Percentiles rank a stretch among this genome's conserved stretches.
These are phyloP conservation scores for Loripinus fragilis DNA, from an alignment of 2,888 invertebrate genomes.

Conservation along the genomic window DNA sequence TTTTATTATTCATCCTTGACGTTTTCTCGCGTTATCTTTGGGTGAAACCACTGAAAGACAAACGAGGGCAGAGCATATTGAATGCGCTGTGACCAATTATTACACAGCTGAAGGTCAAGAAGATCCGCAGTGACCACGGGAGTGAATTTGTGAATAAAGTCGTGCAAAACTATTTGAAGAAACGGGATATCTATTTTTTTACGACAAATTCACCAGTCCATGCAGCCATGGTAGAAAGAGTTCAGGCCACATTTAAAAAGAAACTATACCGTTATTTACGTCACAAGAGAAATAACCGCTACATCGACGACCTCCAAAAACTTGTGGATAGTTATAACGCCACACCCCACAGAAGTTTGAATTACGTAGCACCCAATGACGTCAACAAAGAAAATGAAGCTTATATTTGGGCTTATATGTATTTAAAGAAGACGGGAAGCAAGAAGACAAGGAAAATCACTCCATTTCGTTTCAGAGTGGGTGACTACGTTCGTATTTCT, in stretches of 20 bases:
- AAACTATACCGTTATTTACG: neutral
- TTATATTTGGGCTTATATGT: slow-evolving; percentile 44
- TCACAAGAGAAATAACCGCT: slow-evolving; percentile 23
- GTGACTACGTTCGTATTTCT: slow-evolving; percentile 14
- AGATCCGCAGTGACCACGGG: neutral
- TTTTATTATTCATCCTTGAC: neutral
- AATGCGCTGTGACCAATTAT: neutral
- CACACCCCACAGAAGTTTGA: slow-evolving; percentile 47
- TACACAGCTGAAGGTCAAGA: neutral
- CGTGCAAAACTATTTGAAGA: neutral
- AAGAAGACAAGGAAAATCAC: neutral
- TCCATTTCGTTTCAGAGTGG: slow-evolving; percentile 18
- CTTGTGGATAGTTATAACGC: slow-evolving; percentile 43
- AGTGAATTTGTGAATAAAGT: slow-evolving; percentile 8
- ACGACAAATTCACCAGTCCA: neutral
- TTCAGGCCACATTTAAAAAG: neutral
- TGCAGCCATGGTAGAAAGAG: neutral
- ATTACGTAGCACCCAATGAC: slow-evolving; percentile 40
- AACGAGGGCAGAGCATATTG: neutral
- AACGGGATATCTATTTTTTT: slow-evolving; percentile 8
- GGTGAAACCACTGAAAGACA: neutral
- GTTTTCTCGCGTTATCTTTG: neutral
- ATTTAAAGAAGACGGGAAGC: slow-evolving; percentile 12
- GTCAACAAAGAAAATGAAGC: slow-evolving; percentile 42
- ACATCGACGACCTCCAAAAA: slow-evolving; percentile 44